Percentiles rank a stretch among this genome's conserved stretches.
Conservation (phyloP, 2,113 vertebrate species). For the Atherinomorus stipes region DNA sequence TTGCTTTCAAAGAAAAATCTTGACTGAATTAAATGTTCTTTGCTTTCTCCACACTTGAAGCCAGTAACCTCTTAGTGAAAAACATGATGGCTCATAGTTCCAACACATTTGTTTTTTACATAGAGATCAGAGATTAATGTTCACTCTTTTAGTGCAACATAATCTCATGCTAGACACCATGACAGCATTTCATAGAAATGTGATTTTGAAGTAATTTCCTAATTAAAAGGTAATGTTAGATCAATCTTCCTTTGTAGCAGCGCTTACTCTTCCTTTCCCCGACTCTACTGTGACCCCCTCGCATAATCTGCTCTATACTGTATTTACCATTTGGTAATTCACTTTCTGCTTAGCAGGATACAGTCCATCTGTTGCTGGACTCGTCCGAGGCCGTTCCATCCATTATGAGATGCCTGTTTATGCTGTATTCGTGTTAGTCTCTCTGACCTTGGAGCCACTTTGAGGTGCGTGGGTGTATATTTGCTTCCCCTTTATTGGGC, state of each 20-base stretch:
- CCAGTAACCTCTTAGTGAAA: not conserved
- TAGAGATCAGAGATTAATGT: slow-evolving; percentile 21
- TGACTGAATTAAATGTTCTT: not conserved
- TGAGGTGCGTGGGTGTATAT: slow-evolving; percentile 56
- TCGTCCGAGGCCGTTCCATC: slow-evolving; percentile 44
- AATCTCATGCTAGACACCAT: not conserved
- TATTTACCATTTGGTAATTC: slow-evolving; percentile 61
- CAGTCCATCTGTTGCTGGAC: slow-evolving; percentile 66
- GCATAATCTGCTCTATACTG: slow-evolving; percentile 59
- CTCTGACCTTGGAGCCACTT: slow-evolving; percentile 65
- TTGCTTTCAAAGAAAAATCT: not conserved
- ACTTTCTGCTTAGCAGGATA: slow-evolving; percentile 56
- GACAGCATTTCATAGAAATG: slow-evolving; percentile 1
- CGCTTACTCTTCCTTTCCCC: slow-evolving; percentile 26
- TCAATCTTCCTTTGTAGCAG: slow-evolving; percentile 3
- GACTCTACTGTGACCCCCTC: slow-evolving; percentile 25
- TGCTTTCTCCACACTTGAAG: not conserved
- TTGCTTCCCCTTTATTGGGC: slow-evolving; percentile 51
- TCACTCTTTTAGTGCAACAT: not conserved
- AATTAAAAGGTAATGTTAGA: slow-evolving; percentile 10
- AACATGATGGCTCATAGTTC: slow-evolving; percentile 4
- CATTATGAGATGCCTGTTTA: slow-evolving; percentile 48
- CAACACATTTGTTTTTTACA: slow-evolving; percentile 9
- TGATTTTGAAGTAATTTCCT: slow-evolving; percentile 7
- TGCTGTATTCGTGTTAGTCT: slow-evolving; percentile 26